These are phyloP conservation scores for Tinamus major DNA, from an alignment of 2,797 vertebrate genomes.

Conservation along the genomic window DNA sequence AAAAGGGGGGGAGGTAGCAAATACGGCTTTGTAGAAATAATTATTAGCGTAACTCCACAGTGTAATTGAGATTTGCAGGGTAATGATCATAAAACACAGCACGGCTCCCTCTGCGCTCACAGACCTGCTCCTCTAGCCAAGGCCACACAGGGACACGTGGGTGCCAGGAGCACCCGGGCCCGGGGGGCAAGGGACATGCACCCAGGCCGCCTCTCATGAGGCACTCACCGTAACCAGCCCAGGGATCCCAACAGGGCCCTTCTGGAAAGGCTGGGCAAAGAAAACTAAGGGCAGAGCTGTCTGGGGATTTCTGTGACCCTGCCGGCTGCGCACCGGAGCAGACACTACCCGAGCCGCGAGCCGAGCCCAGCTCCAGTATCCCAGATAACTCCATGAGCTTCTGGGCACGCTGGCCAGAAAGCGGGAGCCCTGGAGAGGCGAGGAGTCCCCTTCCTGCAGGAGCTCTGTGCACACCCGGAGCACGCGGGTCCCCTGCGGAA, in stretches of 20 bases:
- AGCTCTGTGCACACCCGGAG: not conserved
- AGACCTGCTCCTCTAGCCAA: not conserved
- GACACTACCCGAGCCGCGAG: not conserved
- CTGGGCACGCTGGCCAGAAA: not conserved
- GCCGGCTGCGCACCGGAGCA: too few relatives aligned
- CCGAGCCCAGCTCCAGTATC: not conserved
- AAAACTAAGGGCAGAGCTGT: not conserved
- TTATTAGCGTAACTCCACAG: constrained; percentile 59
- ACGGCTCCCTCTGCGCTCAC: not conserved
- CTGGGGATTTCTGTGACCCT: too few relatives aligned
- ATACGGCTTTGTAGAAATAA: constrained; percentile 42
- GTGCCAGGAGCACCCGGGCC: not conserved
- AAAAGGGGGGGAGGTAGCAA: not conserved
- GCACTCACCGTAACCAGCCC: not conserved
- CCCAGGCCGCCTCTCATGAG: too few relatives aligned
- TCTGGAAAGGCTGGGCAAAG: not conserved
- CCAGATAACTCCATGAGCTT: not conserved
- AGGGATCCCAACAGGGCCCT: accelerated
- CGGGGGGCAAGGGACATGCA: accelerated
- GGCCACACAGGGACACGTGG: accelerated
- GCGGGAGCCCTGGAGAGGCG: too few relatives aligned
- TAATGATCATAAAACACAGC: constrained; percentile 16
- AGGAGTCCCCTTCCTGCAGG: too few relatives aligned
- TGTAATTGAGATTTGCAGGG: constrained; percentile 68
- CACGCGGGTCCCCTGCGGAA: not conserved